Percentiles rank a stretch among this genome's conserved stretches.
phyloP scores from a whole-genome alignment of 1,140 invertebrate species.

The Diachasmimorpha longicaudata region DNA sequence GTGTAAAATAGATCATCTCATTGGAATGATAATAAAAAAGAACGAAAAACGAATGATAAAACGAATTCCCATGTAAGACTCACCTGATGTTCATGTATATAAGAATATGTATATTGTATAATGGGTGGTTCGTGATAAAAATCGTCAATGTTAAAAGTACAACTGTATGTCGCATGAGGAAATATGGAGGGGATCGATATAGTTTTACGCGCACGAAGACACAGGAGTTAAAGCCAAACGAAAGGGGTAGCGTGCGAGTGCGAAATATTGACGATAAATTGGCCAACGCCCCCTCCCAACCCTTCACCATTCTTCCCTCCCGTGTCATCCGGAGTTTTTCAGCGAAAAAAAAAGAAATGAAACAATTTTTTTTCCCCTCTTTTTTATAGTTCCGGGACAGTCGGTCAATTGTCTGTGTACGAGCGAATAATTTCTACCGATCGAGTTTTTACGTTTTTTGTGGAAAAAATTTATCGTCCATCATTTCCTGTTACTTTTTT shows the following conservation, averaged over 20 bases:
- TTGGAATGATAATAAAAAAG: not conserved
- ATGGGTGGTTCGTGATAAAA: constrained; percentile 6
- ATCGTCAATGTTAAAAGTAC: not conserved
- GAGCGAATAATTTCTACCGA: constrained; percentile 25
- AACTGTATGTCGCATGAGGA: not conserved
- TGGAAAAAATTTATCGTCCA: constrained; percentile 24
- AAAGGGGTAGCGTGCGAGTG: constrained; percentile 5
- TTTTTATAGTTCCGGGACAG: constrained; percentile 1
- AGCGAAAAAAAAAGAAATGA: not conserved
- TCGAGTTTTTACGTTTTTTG: not conserved
- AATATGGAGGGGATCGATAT: not conserved
- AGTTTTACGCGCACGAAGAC: not conserved
- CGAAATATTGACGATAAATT: constrained; percentile 25
- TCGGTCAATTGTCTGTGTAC: constrained; percentile 18
- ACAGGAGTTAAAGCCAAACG: not conserved
- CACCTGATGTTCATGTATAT: not conserved
- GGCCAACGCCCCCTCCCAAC: not conserved
- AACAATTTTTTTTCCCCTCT: constrained; percentile 3
- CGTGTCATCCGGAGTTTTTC: constrained; percentile 8
- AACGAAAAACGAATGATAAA: not conserved
- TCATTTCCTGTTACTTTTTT: constrained; percentile 1
- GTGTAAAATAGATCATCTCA: not conserved
- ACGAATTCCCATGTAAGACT: not conserved
- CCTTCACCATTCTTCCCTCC: not conserved
- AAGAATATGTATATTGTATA: not conserved